Conservation (phyloP, 2,113 vertebrate genomes). For the Thalassoma bifasciatum region DNA sequence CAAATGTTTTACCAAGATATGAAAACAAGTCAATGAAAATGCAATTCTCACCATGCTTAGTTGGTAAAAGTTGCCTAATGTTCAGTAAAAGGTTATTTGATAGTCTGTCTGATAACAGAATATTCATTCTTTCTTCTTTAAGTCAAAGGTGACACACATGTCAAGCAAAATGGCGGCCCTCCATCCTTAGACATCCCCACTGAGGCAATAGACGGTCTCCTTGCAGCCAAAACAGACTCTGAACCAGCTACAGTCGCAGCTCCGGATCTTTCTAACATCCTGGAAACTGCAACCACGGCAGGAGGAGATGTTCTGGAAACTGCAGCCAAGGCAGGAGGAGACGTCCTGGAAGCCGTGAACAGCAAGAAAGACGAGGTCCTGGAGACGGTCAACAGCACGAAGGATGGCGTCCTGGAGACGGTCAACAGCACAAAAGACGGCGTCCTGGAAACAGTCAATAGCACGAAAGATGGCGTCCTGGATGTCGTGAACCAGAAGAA, state of each 20-base stretch:
- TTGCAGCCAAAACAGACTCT: neutral
- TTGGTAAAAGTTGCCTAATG: neutral
- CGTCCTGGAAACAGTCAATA: neutral
- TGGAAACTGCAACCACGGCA: neutral
- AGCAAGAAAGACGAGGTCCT: neutral
- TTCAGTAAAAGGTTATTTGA: neutral
- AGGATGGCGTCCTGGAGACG: neutral
- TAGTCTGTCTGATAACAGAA: neutral
- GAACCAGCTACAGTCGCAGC: neutral
- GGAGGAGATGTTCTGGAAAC: neutral
- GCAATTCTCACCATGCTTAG: neutral
- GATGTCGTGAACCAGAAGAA: neutral
- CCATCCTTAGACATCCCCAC: constrained; percentile 65
- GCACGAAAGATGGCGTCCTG: neutral
- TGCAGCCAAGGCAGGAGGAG: neutral
- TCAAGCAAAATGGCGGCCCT: constrained; percentile 70
- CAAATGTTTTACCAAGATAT: neutral
- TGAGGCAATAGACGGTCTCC: constrained; percentile 41
- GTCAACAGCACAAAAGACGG: neutral
- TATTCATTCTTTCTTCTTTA: constrained; percentile 37
- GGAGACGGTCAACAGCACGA: neutral
- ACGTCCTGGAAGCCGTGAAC: neutral
- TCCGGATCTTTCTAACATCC: constrained; percentile 6
- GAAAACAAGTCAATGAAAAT: neutral
- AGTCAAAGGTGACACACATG: constrained; percentile 74